phyloP scores from a whole-genome alignment of 2,113 vertebrate genomes.

The Pardalotus punctatus region DNA sequence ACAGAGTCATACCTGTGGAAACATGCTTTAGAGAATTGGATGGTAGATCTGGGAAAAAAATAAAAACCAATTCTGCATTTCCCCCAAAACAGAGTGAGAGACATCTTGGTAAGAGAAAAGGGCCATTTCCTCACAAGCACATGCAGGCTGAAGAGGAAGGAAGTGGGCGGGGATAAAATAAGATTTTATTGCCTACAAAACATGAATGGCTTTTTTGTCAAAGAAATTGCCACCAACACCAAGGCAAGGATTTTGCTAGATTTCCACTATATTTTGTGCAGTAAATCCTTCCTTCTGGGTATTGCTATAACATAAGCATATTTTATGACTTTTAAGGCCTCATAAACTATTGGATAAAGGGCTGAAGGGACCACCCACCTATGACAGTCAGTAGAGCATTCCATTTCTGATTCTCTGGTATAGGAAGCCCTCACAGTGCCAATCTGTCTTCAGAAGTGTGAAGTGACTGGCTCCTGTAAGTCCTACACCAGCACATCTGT shows the following conservation, averaged over 20 bases:
- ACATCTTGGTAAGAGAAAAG: background rate
- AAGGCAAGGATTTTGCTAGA: background rate
- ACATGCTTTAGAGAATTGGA: rapidly evolving
- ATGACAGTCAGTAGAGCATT: background rate
- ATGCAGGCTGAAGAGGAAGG: background rate
- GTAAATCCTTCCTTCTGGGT: background rate
- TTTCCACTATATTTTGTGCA: background rate
- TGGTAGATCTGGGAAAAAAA: background rate
- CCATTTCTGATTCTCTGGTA: background rate
- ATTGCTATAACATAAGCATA: background rate
- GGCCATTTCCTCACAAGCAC: background rate
- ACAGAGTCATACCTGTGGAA: background rate
- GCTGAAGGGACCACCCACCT: background rate
- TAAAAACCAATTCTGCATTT: background rate
- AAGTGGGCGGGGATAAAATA: background rate
- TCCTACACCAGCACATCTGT: background rate
- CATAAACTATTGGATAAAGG: background rate
- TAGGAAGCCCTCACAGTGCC: background rate
- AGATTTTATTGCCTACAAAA: background rate
- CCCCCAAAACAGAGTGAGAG: background rate
- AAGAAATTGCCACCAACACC: background rate
- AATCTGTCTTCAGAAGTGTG: background rate
- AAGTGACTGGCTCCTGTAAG: background rate
- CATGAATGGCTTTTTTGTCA: background rate
- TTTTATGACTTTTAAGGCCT: background rate